phyloP scores from a whole-genome alignment of 1,140 invertebrate species.

The Calycopis cecrops region DNA sequence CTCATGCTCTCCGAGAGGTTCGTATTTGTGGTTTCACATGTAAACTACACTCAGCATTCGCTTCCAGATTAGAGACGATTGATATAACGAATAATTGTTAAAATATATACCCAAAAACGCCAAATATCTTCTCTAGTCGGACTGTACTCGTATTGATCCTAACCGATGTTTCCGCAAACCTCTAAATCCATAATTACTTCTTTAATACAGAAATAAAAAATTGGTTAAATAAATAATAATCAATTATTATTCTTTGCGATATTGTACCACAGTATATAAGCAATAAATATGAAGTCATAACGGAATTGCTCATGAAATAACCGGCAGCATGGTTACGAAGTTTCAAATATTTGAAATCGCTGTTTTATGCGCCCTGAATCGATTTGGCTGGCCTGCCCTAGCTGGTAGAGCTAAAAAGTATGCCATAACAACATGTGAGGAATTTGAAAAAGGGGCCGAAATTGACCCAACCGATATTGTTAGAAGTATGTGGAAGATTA shows the following conservation, averaged over 20 bases:
- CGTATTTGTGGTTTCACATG: too few species aligned
- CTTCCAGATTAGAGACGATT: too few species aligned
- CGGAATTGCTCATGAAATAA: conserved; percentile 5
- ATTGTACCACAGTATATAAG: conserved; percentile 2
- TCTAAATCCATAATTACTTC: too few species aligned
- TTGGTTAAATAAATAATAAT: too few species aligned
- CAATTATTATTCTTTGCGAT: background rate
- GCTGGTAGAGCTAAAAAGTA: conserved; percentile 12
- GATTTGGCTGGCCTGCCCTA: conserved; percentile 1
- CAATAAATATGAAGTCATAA: background rate
- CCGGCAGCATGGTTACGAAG: conserved; percentile 6
- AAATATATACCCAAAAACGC: too few species aligned
- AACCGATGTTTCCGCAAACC: too few species aligned
- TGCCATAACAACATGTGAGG: conserved; percentile 44
- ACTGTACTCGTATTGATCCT: too few species aligned
- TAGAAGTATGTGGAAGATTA: conserved; percentile 58
- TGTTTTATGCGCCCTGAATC: conserved; percentile 28
- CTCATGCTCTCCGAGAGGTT: too few species aligned
- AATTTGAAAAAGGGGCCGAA: conserved; percentile 44
- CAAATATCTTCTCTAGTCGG: too few species aligned
- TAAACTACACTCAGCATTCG: too few species aligned
- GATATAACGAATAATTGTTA: too few species aligned
- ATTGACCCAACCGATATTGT: conserved; percentile 45
- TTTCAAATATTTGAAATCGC: conserved; percentile 42
- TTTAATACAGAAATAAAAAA: too few species aligned